Conservation (phyloP, 2,797 vertebrate genomes). For the Cyclura pinguis region DNA sequence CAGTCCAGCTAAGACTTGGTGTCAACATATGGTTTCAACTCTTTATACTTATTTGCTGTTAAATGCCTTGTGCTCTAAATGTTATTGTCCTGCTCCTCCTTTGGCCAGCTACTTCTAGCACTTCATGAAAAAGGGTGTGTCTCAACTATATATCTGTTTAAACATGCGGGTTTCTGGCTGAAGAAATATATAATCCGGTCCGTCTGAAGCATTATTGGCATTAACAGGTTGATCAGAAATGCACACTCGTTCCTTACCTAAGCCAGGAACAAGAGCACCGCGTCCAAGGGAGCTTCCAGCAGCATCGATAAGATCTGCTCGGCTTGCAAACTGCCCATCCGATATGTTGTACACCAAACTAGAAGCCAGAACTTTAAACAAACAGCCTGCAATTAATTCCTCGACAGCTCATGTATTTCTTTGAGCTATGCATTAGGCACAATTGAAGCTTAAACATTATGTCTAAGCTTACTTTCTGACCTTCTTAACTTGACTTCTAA, state of each 20-base stretch:
- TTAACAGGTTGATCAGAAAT: neutral
- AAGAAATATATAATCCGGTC: neutral
- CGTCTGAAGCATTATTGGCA: neutral
- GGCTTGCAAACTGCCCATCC: slow-evolving; percentile 95
- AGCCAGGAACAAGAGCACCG: slow-evolving; percentile 93
- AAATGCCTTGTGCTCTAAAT: neutral
- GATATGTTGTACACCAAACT: slow-evolving; percentile 95
- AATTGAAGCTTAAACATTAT: neutral
- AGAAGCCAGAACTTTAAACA: slow-evolving; percentile 89
- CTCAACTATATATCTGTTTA: neutral
- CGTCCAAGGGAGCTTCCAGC: slow-evolving; percentile 96
- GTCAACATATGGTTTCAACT: neutral
- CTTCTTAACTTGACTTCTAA: neutral
- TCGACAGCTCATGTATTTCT: slow-evolving; percentile 18
- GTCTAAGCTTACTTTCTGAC: neutral
- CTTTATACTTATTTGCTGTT: neutral
- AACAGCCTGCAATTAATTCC: slow-evolving; percentile 49
- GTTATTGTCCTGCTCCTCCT: neutral
- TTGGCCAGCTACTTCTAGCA: neutral
- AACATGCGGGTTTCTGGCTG: neutral
- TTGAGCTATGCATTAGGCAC: fast-evolving
- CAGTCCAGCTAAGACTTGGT: neutral
- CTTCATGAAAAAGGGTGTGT: fast-evolving
- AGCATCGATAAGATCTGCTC: slow-evolving; percentile 97
- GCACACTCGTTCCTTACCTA: slow-evolving; percentile 84